Evolutionary conservation across 2,888 invertebrate species (phyloP).

Genomic region (Oithona nana): DNA sequence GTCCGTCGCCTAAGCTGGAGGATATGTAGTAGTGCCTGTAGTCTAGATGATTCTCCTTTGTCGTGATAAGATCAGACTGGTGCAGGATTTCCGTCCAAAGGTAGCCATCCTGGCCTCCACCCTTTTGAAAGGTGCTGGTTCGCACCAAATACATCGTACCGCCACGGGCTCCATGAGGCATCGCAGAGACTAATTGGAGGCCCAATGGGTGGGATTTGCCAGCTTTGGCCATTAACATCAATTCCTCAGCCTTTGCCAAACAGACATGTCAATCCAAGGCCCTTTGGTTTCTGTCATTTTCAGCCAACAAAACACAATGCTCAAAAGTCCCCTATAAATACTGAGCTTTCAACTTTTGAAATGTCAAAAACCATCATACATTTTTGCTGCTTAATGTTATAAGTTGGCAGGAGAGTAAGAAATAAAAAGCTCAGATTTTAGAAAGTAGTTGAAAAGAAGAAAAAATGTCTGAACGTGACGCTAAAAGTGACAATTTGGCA

Average conservation of each 20-base stretch:
- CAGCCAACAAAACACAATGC: no score
- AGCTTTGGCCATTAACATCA: not conserved
- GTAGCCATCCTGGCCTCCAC: not conserved
- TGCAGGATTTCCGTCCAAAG: constrained; percentile 8
- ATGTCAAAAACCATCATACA: no score
- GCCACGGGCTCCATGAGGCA: not conserved
- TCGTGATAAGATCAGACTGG: constrained; percentile 6
- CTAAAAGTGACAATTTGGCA: no score
- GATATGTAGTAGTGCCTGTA: constrained; percentile 14
- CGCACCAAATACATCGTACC: not conserved
- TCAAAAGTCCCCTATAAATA: no score
- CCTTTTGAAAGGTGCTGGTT: not conserved
- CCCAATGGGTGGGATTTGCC: not conserved
- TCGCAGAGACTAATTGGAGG: not conserved
- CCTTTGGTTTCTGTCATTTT: no score
- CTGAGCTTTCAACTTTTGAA: no score
- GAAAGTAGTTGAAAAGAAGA: no score
- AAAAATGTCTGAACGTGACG: no score
- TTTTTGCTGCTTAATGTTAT: no score
- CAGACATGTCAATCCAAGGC: no score
- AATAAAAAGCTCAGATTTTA: no score
- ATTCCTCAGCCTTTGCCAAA: not conserved
- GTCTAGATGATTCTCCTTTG: constrained; percentile 10
- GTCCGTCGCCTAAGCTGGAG: not conserved
- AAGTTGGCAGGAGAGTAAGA: no score